Evolutionary conservation across 2,888 invertebrate genomes (phyloP).

Genomic region (Leptarthrus brevirostris): DNA sequence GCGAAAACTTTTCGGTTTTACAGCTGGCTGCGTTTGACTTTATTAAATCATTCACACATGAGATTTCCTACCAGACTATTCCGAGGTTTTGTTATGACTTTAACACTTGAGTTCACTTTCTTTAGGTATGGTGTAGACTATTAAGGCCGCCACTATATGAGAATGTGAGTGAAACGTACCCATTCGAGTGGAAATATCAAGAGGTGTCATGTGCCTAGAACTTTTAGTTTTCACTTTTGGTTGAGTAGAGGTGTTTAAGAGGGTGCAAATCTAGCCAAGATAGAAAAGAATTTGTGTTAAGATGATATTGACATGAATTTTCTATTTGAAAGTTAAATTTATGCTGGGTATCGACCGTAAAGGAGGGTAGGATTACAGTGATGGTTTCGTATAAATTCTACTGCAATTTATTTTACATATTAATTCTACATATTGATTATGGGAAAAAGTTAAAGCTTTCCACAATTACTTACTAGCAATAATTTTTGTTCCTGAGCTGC

Average conservation of each 20-base stretch:
- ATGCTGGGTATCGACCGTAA: too few species aligned
- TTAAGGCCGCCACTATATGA: constrained; percentile 2
- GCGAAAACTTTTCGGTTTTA: constrained; percentile 47
- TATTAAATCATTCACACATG: constrained; percentile 48
- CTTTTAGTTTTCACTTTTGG: neutral
- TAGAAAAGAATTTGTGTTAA: too few species aligned
- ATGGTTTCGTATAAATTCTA: too few species aligned
- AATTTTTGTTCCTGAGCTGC: too few species aligned
- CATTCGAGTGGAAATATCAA: constrained; percentile 15
- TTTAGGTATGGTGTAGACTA: neutral
- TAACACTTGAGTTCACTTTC: constrained; percentile 37
- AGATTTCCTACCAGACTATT: constrained; percentile 1
- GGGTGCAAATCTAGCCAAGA: too few species aligned
- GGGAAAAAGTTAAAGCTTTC: too few species aligned
- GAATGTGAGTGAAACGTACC: constrained; percentile 15
- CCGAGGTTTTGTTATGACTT: constrained; percentile 6
- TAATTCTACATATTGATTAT: too few species aligned
- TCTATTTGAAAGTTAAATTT: too few species aligned
- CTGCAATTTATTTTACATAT: too few species aligned
- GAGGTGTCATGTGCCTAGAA: neutral
- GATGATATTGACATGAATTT: too few species aligned
- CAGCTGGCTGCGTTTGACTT: constrained; percentile 33
- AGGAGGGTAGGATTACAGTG: too few species aligned
- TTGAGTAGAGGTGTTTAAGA: neutral
- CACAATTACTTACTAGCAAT: too few species aligned